Evolutionary conservation across 2,113 vertebrate genomes (phyloP), one percentile per base, ranked within the genome.

Genomic region (Spizaetus ornatus): DNA sequence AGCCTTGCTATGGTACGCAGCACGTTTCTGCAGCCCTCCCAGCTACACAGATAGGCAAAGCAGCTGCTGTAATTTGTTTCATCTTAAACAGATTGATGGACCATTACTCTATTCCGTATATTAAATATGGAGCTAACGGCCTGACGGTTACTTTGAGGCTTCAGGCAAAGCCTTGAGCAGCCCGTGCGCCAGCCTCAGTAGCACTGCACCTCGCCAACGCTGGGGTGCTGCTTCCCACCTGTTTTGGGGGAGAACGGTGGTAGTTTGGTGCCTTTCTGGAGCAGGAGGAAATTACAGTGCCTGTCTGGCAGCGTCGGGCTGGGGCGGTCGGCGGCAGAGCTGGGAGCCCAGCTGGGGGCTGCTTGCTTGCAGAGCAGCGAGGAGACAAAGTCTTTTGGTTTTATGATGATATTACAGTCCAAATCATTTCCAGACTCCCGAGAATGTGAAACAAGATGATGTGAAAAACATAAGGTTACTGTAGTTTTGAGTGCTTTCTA

Each of bases 401-500:
- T 95, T 81, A 66, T 36, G 43, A 38, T 71, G 82, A 69, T 55
- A 52, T 76, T 86, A 13, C 36, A 86, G 86, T 15, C 89, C 86
- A 93, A 79, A 96, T 96, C 69, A n/a, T 76, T 95, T 86, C 95
- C 94, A 92, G 95, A 65, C 82, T 93, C 77, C 48, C 1, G 2
- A 81, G 76, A 56, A 93, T 26, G 67, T 59, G 92, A 90, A 90
- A 69, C 84, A 94, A 84, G 95, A 82, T 91, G 93, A 96, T 96
- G 95, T 85, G 92, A 88, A 95, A 95, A 96, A 55, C 90, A 82
- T 82, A 20, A 94, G 85, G 78, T 79, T 22, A 2, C 15, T 16
- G 2, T 12, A 66, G 88, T 93, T 95, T 16, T 56, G 74, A 88
- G 90, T 20, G 16, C 45, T 82, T 81, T 43, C 72, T 1, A 0